A percentile compares a stretch with the other conserved stretches of the same genome.
Evolutionary conservation across 2,797 vertebrate genomes (phyloP).

Genomic region (Aldrovandia affinis): DNA sequence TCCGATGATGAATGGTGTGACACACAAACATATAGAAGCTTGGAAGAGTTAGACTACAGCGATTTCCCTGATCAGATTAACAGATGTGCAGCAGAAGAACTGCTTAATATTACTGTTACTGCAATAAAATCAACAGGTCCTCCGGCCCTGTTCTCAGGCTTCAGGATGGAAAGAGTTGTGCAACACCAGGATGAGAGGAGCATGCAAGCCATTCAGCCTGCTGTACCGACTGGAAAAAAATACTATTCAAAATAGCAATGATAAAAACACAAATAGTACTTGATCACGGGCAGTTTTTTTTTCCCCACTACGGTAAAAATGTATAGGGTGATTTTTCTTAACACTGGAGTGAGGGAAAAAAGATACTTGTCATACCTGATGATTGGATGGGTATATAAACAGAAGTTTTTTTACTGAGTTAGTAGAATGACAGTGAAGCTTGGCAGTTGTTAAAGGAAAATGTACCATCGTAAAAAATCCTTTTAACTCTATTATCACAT

Average conservation of each 20-base stretch:
- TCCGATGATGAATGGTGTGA: slow-evolving; percentile 55
- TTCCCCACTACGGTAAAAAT: background rate
- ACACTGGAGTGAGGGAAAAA: background rate
- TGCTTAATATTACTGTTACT: slow-evolving; percentile 67
- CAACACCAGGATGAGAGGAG: slow-evolving; percentile 61
- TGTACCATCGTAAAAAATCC: background rate
- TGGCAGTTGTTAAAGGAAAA: background rate
- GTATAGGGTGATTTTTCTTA: background rate
- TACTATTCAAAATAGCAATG: background rate
- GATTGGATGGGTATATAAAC: background rate
- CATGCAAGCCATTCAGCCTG: slow-evolving; percentile 33
- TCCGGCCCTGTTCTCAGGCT: slow-evolving; percentile 35
- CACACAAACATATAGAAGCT: slow-evolving; percentile 56
- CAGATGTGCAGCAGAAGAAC: slow-evolving; percentile 69
- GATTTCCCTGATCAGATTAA: slow-evolving; percentile 67
- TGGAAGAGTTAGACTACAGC: slow-evolving; percentile 40
- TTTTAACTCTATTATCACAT: background rate
- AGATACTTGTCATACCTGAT: background rate
- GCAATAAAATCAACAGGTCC: slow-evolving; percentile 69
- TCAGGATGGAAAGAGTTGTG: slow-evolving; percentile 68
- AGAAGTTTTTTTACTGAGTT: background rate
- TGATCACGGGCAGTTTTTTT: background rate
- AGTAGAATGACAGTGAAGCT: background rate
- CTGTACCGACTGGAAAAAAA: slow-evolving; percentile 1
- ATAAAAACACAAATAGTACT: background rate